A percentile compares a stretch with the other conserved stretches of the same genome.
These are phyloP conservation scores for Orbicella faveolata DNA, from an alignment of 64 coral and sea anemone species.

Conservation along the genomic window DNA sequence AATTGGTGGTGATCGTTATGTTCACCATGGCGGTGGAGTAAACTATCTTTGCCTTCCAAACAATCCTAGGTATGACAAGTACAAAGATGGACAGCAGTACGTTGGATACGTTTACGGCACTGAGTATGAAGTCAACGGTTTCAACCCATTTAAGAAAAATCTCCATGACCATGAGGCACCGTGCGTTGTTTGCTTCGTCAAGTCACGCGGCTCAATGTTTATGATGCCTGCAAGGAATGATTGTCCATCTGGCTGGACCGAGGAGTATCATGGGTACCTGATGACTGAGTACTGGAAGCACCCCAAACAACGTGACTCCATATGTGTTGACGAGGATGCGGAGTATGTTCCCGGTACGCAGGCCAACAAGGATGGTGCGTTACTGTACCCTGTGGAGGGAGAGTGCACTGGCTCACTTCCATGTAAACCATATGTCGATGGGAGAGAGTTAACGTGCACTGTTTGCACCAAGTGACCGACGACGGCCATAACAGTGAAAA, in stretches of 20 bases:
- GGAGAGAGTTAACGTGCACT: too few species aligned
- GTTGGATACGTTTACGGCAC: slow-evolving; percentile 1
- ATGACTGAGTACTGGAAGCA: slow-evolving; percentile 7
- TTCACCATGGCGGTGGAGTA: slow-evolving; percentile 3
- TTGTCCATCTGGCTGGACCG: slow-evolving; percentile 30
- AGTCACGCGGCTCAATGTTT: slow-evolving; percentile 21
- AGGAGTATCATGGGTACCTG: slow-evolving; percentile 51
- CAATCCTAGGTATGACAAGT: slow-evolving; percentile 21
- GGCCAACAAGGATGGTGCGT: slow-evolving; percentile 3
- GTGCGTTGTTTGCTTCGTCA: slow-evolving; percentile 37
- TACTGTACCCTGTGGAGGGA: slow-evolving; percentile 35
- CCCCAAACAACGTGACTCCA: background rate
- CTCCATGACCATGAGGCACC: slow-evolving; percentile 31
- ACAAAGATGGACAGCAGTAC: background rate
- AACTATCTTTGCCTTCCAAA: slow-evolving; percentile 52
- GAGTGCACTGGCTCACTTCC: slow-evolving; percentile 1
- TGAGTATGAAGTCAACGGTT: slow-evolving; percentile 29
- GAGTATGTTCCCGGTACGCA: background rate
- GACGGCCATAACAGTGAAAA: too few species aligned
- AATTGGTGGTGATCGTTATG: background rate
- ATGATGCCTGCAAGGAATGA: slow-evolving; percentile 45
- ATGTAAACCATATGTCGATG: slow-evolving; percentile 21
- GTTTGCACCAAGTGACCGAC: too few species aligned
- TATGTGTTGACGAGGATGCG: slow-evolving; percentile 41
- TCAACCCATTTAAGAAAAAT: slow-evolving; percentile 1